Conservation (phyloP, 2,888 invertebrate species). For the Aphrophora alni region DNA sequence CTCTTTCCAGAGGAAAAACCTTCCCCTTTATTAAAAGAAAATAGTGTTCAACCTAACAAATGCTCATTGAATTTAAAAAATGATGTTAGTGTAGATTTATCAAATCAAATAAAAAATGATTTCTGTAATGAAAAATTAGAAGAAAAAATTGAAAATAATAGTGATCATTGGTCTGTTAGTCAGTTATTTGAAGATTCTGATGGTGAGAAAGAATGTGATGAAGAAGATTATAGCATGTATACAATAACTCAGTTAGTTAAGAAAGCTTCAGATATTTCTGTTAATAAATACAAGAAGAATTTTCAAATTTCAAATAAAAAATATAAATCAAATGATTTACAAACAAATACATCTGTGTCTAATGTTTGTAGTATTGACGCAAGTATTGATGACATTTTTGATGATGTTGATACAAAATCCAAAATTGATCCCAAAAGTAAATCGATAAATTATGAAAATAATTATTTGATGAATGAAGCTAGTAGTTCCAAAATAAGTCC, state of each 20-base stretch:
- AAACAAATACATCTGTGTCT: neutral
- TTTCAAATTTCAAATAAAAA: constrained; percentile 3
- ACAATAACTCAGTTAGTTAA: constrained; percentile 30
- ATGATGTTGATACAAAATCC: neutral
- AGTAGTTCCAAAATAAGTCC: neutral
- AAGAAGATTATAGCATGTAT: constrained; percentile 26
- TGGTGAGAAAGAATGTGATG: neutral
- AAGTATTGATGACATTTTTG: neutral
- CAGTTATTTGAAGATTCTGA: constrained; percentile 32
- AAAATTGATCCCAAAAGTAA: neutral
- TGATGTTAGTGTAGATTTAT: too few species aligned
- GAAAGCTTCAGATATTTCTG: constrained; percentile 16
- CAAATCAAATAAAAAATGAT: too few species aligned
- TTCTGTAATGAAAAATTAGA: neutral
- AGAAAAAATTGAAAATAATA: neutral
- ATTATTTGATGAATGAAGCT: neutral
- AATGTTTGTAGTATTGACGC: neutral
- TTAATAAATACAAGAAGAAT: neutral
- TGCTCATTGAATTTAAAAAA: neutral
- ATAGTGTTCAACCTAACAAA: neutral
- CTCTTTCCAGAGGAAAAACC: neutral
- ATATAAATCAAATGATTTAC: constrained; percentile 10
- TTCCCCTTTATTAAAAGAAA: neutral
- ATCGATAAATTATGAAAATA: neutral
- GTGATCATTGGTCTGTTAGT: constrained; percentile 21